A percentile compares a stretch with the other conserved stretches of the same genome.
phyloP scores from a whole-genome alignment of 2,113 vertebrate species.

The Tupaia tana region DNA sequence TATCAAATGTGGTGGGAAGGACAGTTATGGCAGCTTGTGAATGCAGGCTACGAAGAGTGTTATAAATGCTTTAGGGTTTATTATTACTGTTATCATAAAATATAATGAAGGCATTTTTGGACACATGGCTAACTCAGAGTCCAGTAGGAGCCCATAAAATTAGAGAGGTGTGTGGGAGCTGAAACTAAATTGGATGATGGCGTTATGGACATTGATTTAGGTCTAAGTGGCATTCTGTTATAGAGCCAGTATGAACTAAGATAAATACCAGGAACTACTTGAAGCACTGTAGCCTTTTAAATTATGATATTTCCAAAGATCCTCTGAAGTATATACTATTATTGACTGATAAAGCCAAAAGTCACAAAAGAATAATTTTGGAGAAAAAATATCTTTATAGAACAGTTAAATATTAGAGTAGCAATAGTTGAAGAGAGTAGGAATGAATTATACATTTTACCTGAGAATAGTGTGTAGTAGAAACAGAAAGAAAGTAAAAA shows the following conservation, averaged over 20 bases:
- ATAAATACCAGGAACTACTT: not conserved
- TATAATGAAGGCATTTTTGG: conserved; percentile 4
- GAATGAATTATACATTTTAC: not conserved
- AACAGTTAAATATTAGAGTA: not conserved
- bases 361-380: conserved; percentile 1
- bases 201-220: not conserved
- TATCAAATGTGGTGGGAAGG: not conserved
- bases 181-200: not conserved
- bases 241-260: not conserved
- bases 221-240: not conserved
- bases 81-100: conserved; percentile 40
- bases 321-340: not conserved
- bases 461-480: not conserved
- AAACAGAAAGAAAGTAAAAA: not conserved
- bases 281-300: not conserved
- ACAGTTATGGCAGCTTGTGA: not conserved
- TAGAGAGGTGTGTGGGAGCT: not conserved
- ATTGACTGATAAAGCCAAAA: not conserved
- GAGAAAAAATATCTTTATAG: not conserved
- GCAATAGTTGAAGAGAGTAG: not conserved
- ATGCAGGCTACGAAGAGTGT: not conserved
- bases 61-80: conserved; percentile 31
- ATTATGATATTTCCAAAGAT: not conserved
- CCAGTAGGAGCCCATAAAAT: not conserved
- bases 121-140: not conserved